Base-by-base conservation (phyloP, 2,888 invertebrate genomes). In the Lymantria monacha region DNA sequence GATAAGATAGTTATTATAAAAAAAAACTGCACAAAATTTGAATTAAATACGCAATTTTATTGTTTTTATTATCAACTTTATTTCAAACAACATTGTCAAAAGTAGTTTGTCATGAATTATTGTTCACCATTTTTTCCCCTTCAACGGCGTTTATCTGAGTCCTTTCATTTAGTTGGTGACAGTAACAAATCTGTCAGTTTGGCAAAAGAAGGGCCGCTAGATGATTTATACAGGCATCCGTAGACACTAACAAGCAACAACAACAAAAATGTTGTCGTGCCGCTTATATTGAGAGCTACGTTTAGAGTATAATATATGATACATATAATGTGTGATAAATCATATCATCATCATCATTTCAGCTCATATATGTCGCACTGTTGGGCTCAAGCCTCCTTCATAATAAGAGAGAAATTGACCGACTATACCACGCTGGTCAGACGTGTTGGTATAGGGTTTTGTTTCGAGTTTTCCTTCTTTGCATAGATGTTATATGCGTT, bases 121-220 rank as follows among this genome's bases (percentile, higher is more conserved):
- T 64, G 63, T 56, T 49, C 55, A 50, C 54, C 51, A 64, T 68
- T 60, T 38, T 62, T 68, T 56, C 42, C 36, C 49, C 44, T 48
- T 49, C 53, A 55, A 41, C 51, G 42, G 46, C 54, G 62, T 63
- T 63, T 67, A 79, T 77, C 74, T 54, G 58, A 57, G 62, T 66
- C 67, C 66, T 76, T 76, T 78, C 76, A 76, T 79, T 81, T 74
- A 69, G 69, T 72, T 52, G 31, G 63, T 47, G 85, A 83, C 84
- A 82, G 70, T 77, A 75, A 83, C 79, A 80, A 79, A 85, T 83
- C 70, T 74, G 77, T 70, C 76, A 76, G 74, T 69, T 70, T 52
- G 43, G 48, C 55, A 47, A 57, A 43, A 61, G 61, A 45, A 42
- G 48, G 53, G 38, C 46, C 11, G 33, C 48, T 22, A 44, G 45